These are phyloP conservation scores for Orchesella cincta DNA, from an alignment of 1,140 invertebrate genomes.

Conservation along the genomic window DNA sequence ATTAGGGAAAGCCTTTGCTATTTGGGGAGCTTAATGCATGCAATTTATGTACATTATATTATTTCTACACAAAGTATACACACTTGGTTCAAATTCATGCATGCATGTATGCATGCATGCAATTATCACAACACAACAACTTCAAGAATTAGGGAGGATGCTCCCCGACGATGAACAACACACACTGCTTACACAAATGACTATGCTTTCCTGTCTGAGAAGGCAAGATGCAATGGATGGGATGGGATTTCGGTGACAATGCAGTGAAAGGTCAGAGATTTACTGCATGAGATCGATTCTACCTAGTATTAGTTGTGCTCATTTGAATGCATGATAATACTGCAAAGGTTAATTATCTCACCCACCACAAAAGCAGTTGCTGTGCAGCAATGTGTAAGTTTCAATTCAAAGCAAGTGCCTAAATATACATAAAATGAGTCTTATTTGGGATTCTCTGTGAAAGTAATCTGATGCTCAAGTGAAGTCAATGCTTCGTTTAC, in stretches of 20 bases:
- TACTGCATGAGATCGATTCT: too few species aligned
- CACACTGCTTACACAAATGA: background rate
- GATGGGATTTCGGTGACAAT: background rate
- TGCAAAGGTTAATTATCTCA: too few species aligned
- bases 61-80: background rate
- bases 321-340: too few species aligned
- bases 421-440: too few species aligned
- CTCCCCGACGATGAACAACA: background rate
- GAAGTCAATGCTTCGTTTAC: background rate
- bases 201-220: background rate
- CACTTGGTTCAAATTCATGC: background rate
- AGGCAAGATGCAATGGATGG: background rate
- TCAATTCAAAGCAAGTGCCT: too few species aligned
- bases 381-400: too few species aligned
- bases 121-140: background rate
- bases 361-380: too few species aligned
- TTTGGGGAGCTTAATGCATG: background rate
- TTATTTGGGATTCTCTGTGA: too few species aligned
- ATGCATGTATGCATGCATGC: background rate
- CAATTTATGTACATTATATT: background rate
- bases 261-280: slow-evolving; percentile 21
- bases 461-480: too few species aligned
- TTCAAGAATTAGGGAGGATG: background rate
- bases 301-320: too few species aligned
- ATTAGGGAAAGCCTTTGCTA: background rate